Base-by-base conservation (phyloP, 2,888 invertebrate genomes). In the Brenthis hecate region DNA sequence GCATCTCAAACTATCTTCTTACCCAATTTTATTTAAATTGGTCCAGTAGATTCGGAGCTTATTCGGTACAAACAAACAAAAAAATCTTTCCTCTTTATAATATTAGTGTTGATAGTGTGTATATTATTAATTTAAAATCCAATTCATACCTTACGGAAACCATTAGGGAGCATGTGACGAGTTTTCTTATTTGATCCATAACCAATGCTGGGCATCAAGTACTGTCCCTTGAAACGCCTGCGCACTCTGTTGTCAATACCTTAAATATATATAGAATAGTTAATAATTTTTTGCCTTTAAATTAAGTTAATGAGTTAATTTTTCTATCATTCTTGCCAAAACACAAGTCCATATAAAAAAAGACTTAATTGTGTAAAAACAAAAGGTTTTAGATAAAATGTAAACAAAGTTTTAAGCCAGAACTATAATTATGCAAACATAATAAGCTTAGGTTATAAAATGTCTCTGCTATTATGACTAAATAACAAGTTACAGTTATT, bases 171-270 rank as follows among this genome's bases (percentile, higher is more conserved):
- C 96, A 99, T 97, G 90, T 99, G 99, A 86, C 96, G 96, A 71
- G 99, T 99, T 86, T 96, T 97, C 86, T 97, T 96, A 90, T 97
- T 97, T 80, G 98, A 98, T 77, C 99, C 99, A 87, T 99, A 99
- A 95, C 99, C 99, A 89, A 99, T 99, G 88, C 96, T 99, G 76
- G 99, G 99, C 99, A 99, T 99, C 94, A 98, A 94, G 86, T 96
- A 98, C 87, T 99, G 99, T 47, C 99, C 99, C 96, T 99, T 99
- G 94, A 99, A 99, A 80, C 99, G 96, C 88, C 99, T 96, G 79
- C 99, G 96, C 61, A 99, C 99, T 93, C 99, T 96, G 96, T 99
- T 99, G 94, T 99, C 99, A 93, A 99, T 99, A 98, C 99, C 93
- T 93, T 84, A 4, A 87, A 68, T 43, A 55, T 54, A 16, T 13